phyloP scores from a whole-genome alignment of 2,888 invertebrate species.

The Coelogynopora nodosa region DNA sequence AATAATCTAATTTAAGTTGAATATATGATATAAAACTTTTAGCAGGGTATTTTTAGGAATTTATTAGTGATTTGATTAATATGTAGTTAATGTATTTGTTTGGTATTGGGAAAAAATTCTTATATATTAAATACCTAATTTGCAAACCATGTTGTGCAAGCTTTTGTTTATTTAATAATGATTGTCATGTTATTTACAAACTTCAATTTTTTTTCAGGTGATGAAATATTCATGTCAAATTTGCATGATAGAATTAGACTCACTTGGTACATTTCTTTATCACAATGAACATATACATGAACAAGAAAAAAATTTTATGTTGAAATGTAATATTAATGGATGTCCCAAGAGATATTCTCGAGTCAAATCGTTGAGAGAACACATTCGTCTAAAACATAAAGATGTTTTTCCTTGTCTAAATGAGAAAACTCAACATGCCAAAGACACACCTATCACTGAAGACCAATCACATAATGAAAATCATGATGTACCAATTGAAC shows the following conservation, averaged over 20 bases:
- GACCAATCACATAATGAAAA: no score
- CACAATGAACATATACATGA: background rate
- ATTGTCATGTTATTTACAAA: no score
- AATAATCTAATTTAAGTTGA: no score
- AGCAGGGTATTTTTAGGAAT: no score
- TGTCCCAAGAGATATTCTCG: background rate
- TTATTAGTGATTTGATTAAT: no score
- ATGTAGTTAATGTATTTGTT: no score
- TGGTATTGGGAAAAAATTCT: no score
- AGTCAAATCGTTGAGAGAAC: background rate
- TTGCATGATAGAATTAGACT: background rate
- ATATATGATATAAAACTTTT: no score
- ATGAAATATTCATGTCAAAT: background rate
- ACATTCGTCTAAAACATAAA: background rate
- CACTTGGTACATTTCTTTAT: background rate
- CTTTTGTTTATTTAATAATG: no score
- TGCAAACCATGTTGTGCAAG: no score
- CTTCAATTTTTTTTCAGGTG: background rate
- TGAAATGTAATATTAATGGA: background rate
- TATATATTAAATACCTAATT: no score
- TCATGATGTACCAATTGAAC: no score
- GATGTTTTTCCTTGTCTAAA: background rate
- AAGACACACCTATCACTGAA: background rate
- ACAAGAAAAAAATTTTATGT: background rate
- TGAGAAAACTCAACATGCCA: background rate